phyloP scores from a whole-genome alignment of 2,888 invertebrate genomes.

The Drosophila pegasa region DNA sequence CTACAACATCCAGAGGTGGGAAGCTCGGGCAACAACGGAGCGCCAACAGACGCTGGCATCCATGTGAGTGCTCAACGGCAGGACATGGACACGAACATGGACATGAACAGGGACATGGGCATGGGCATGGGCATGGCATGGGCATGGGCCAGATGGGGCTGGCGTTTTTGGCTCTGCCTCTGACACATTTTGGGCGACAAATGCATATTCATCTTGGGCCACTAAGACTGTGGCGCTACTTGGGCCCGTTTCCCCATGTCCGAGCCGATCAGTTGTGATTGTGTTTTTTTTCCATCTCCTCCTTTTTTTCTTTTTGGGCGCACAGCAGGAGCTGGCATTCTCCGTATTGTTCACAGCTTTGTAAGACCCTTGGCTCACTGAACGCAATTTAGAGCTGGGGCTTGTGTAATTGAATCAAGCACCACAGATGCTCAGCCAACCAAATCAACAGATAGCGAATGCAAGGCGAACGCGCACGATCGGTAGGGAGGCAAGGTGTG shows the following conservation, averaged over 20 bases:
- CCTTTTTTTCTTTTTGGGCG: slow-evolving; percentile 13
- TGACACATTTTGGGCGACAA: slow-evolving; percentile 56
- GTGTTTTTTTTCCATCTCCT: slow-evolving; percentile 8
- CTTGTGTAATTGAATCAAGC: slow-evolving; percentile 64
- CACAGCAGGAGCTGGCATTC: slow-evolving; percentile 63
- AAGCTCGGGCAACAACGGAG: slow-evolving; percentile 37
- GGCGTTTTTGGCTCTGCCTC: slow-evolving; percentile 14
- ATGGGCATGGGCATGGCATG: slow-evolving; percentile 24
- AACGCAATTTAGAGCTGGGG: slow-evolving; percentile 54
- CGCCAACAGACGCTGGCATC: slow-evolving; percentile 50
- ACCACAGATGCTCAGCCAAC: slow-evolving; percentile 9
- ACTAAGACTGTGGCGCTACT: slow-evolving; percentile 64
- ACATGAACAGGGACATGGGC: slow-evolving; percentile 23
- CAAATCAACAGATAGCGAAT: slow-evolving; percentile 16
- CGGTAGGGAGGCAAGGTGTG: slow-evolving; percentile 18
- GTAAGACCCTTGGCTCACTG: slow-evolving; percentile 42
- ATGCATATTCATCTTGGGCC: slow-evolving; percentile 56
- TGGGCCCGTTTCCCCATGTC: slow-evolving; percentile 41
- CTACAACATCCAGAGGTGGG: slow-evolving; percentile 24
- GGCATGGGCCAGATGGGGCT: not conserved
- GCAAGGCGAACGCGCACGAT: not conserved
- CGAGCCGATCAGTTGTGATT: slow-evolving; percentile 58
- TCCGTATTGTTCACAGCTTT: slow-evolving; percentile 59
- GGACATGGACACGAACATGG: slow-evolving; percentile 53
- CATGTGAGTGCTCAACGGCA: slow-evolving; percentile 30